Conservation (phyloP, 2,888 invertebrate genomes). For the Andrena hattorfiana region DNA sequence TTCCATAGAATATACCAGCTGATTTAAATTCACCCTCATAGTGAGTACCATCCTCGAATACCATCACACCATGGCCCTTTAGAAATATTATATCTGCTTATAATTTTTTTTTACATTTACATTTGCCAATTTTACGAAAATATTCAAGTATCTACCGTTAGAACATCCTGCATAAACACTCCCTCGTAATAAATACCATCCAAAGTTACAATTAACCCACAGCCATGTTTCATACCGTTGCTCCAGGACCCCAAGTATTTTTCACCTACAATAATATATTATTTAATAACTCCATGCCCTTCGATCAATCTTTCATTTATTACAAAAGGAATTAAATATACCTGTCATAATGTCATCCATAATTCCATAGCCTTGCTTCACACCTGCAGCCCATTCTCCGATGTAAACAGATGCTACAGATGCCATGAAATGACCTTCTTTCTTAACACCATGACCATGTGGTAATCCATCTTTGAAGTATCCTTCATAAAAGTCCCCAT, state of each 20-base stretch:
- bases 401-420: slow-evolving; percentile 93
- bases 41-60: slow-evolving; percentile 94
- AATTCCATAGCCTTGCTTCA: slow-evolving; percentile 94
- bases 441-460: slow-evolving; percentile 94
- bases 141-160: slow-evolving; percentile 87
- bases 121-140: not conserved
- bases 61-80: slow-evolving; percentile 94
- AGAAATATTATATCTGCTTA: slow-evolving; percentile 53
- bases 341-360: slow-evolving; percentile 94
- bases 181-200: slow-evolving; percentile 97
- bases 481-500: slow-evolving; percentile 94
- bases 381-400: slow-evolving; percentile 94
- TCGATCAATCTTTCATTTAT: slow-evolving; percentile 1
- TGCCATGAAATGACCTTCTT: slow-evolving; percentile 92
- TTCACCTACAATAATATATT: slow-evolving; percentile 87
- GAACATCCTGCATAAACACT: slow-evolving; percentile 91
- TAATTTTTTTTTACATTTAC: slow-evolving; percentile 19
- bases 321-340: slow-evolving; percentile 65
- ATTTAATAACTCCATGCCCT: not conserved
- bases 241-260: slow-evolving; percentile 96
- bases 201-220: slow-evolving; percentile 94
- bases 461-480: slow-evolving; percentile 93
- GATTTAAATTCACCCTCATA: slow-evolving; percentile 95
- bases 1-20: slow-evolving; percentile 92
- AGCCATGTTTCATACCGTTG: slow-evolving; percentile 93